phyloP scores from a whole-genome alignment of 1,140 invertebrate species.

The Zaprionus vittiger region DNA sequence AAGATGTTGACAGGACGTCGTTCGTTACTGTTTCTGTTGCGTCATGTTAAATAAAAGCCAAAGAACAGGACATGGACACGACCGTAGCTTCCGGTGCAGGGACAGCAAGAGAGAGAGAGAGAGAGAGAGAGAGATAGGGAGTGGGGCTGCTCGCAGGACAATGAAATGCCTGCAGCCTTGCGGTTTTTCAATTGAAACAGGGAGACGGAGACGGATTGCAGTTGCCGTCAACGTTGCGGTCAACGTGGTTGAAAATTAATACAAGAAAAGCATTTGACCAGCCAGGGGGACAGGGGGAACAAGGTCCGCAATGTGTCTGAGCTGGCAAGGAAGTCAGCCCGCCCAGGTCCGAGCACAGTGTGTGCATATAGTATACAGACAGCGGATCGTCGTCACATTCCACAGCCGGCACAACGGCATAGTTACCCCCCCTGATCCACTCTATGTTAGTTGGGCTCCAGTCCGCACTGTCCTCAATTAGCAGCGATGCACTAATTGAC shows the following conservation, averaged over 20 bases:
- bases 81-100: constrained; percentile 67
- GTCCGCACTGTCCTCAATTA: constrained; percentile 76
- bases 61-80: constrained; percentile 62
- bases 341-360: neutral
- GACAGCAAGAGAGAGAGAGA: constrained; percentile 30
- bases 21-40: constrained; percentile 65
- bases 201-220: neutral
- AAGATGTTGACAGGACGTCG: constrained; percentile 68
- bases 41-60: constrained; percentile 80
- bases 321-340: constrained; percentile 21
- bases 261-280: constrained; percentile 14
- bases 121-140: neutral
- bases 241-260: constrained; percentile 50
- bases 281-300: neutral
- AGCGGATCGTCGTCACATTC: constrained; percentile 33
- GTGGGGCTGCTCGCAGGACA: constrained; percentile 19
- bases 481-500: constrained; percentile 68
- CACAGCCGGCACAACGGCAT: constrained; percentile 44
- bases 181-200: constrained; percentile 55
- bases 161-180: constrained; percentile 43
- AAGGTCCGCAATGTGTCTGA: neutral
- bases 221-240: constrained; percentile 37
- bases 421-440: constrained; percentile 16
- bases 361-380: constrained; percentile 1
- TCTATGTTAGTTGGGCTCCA: constrained; percentile 26